Evolutionary conservation across 2,113 vertebrate genomes (phyloP).

Genomic region (Spheniscus mendiculus): DNA sequence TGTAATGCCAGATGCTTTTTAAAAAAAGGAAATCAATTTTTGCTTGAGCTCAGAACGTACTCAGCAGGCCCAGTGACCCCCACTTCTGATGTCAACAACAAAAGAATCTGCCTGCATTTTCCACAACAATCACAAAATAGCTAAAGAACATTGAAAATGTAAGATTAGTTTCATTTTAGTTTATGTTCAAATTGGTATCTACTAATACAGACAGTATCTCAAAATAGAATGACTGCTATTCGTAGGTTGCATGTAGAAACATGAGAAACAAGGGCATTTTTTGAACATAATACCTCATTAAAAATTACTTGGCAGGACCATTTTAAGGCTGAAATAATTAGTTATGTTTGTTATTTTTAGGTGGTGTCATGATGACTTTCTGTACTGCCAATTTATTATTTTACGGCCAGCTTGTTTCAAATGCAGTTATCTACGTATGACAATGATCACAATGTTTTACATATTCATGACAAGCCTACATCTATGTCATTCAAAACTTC

Average conservation of each 20-base stretch:
- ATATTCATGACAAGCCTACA: constrained; percentile 60
- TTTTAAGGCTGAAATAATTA: constrained; percentile 75
- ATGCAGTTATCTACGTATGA: constrained; percentile 47
- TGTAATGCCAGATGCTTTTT: constrained; percentile 82
- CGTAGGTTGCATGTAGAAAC: neutral
- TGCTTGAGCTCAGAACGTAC: constrained; percentile 77
- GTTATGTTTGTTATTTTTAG: constrained; percentile 69
- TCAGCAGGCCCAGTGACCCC: constrained; percentile 71
- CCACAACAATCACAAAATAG: constrained; percentile 65
- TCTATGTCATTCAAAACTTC: constrained; percentile 64
- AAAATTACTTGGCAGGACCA: constrained; percentile 55
- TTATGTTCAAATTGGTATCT: constrained; percentile 66
- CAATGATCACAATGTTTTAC: constrained; percentile 68
- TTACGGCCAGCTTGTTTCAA: constrained; percentile 69
- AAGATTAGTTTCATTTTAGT: constrained; percentile 73
- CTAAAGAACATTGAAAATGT: constrained; percentile 67
- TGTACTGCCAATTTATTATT: constrained; percentile 67
- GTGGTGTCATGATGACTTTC: constrained; percentile 55
- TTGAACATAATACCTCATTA: constrained; percentile 23
- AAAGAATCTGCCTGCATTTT: constrained; percentile 73
- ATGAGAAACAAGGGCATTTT: neutral
- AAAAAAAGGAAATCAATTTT: constrained; percentile 84
- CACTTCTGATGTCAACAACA: constrained; percentile 78
- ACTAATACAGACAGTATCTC: constrained; percentile 37
- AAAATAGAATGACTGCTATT: constrained; percentile 25